Base-by-base conservation (phyloP, 2,888 invertebrate genomes). In the Pycnomerus fuliginosus region DNA sequence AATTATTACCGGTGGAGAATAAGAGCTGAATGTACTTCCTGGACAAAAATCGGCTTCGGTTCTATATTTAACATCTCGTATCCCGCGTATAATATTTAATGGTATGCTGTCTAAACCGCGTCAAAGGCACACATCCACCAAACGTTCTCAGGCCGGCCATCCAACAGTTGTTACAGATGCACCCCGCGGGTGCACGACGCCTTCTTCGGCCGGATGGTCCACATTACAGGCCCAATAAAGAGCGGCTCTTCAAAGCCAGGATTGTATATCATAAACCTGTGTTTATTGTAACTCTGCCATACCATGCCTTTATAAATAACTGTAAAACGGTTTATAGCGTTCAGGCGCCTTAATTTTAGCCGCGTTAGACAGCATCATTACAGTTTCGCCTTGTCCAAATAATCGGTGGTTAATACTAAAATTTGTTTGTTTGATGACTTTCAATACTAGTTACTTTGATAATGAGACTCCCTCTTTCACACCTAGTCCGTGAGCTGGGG, bases 261-360 rank as follows among this genome's bases (percentile, higher is more conserved):
- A 44, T 60, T 65, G 64, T 65, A 57, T 61, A 65, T 64, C 62
- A 64, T 68, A 67, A 69, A 68, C 61, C 53, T 56, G 58, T 68
- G 69, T 70, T 70, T 70, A 69, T 69, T 70, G 66, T 68, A 69
- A 64, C 65, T 62, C 61, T 62, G 66, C 66, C 66, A 68, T 69
- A 57, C 60, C 60, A 50, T 61, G 63, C 64, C 64, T 69, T 68
- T 65, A 65, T 68, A 67, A 68, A 69, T 68, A 67, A 63, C 67
- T 60, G 63, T 67, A 66, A 67, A 67, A 67, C 56, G 56, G 57
- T 70, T 70, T 68, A 68, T 64, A 53, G 58, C 62, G 52, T 52
- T 56, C 63, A 65, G 69, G 69, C 69, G 69, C 69, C 69, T 68
- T 54, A 55, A 53, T 55, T 55, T 54, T 40, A 51, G 48, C 44